A percentile compares a stretch with the other conserved stretches of the same genome.
Evolutionary conservation across 92 coral and sea anemone genomes (phyloP).

Genomic region (Porites evermanni): DNA sequence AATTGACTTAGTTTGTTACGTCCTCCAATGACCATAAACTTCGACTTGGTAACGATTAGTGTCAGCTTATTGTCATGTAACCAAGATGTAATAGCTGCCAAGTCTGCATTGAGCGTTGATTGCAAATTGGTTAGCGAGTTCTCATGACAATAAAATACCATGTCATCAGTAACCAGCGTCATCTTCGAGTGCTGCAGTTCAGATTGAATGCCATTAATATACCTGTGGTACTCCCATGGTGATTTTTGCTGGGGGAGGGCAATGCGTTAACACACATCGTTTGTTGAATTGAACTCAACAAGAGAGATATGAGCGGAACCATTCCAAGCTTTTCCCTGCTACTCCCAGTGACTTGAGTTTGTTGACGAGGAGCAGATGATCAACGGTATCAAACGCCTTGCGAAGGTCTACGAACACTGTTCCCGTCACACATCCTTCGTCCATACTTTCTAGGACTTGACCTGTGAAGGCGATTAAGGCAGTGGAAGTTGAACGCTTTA

Average conservation of each 20-base stretch:
- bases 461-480: too few relatives aligned
- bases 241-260: conserved; percentile 9
- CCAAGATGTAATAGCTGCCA: conserved; percentile 38
- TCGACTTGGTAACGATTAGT: conserved; percentile 34
- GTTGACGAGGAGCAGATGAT: conserved; percentile 44
- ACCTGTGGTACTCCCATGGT: too few relatives aligned
- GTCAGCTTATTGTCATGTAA: conserved; percentile 42
- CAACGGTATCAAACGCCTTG: conserved; percentile 38
- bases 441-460: conserved; percentile 16
- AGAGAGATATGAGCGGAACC: conserved; percentile 44
- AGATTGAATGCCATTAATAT: too few relatives aligned
- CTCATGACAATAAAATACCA: conserved; percentile 53
- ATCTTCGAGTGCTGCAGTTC: neutral
- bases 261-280: conserved; percentile 43
- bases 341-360: conserved; percentile 53
- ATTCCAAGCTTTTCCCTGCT: conserved; percentile 43
- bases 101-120: conserved; percentile 31
- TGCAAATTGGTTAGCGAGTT: conserved; percentile 32
- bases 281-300: conserved; percentile 41
- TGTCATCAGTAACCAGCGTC: conserved; percentile 60
- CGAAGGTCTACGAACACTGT: conserved; percentile 49
- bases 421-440: conserved; percentile 51
- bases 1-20: conserved; percentile 7
- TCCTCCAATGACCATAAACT: conserved; percentile 42
- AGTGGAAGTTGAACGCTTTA: too few relatives aligned